These are phyloP conservation scores for Morpho helenor DNA, from an alignment of 2,888 invertebrate species.

Conservation along the genomic window DNA sequence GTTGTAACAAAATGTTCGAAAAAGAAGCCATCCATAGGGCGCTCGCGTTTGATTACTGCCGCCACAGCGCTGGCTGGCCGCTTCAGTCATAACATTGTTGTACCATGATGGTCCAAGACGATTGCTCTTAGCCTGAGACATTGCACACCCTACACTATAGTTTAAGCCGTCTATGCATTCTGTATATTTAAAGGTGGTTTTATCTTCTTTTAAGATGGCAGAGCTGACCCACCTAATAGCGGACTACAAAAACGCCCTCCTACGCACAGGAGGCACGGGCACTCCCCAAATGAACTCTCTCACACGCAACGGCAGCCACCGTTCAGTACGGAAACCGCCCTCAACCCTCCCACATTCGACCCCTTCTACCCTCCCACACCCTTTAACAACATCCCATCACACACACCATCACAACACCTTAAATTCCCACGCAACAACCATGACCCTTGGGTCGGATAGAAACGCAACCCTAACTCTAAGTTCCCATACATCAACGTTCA, in stretches of 20 bases:
- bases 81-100: too few species aligned
- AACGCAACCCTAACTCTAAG: conserved; percentile 61
- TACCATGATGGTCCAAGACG: too few species aligned
- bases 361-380: conserved; percentile 57
- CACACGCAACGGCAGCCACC: conserved; percentile 84
- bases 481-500: conserved; percentile 60
- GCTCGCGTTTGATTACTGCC: too few species aligned
- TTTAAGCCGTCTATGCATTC: too few species aligned
- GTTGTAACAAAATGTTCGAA: too few species aligned
- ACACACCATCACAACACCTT: conserved; percentile 72
- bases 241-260: conserved; percentile 95
- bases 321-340: conserved; percentile 74
- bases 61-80: too few species aligned
- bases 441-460: conserved; percentile 59
- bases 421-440: conserved; percentile 77
- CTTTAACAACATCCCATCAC: conserved; percentile 28
- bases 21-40: too few species aligned
- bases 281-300: conserved; percentile 90
- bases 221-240: conserved; percentile 95
- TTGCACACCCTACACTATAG: too few species aligned
- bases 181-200: too few species aligned
- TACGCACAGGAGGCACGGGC: conserved; percentile 85
- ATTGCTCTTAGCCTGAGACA: too few species aligned
- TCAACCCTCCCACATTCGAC: conserved; percentile 62
- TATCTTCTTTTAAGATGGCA: conserved; percentile 80